Conservation (phyloP, 1,140 invertebrate genomes). For the Charaxes varanes region DNA sequence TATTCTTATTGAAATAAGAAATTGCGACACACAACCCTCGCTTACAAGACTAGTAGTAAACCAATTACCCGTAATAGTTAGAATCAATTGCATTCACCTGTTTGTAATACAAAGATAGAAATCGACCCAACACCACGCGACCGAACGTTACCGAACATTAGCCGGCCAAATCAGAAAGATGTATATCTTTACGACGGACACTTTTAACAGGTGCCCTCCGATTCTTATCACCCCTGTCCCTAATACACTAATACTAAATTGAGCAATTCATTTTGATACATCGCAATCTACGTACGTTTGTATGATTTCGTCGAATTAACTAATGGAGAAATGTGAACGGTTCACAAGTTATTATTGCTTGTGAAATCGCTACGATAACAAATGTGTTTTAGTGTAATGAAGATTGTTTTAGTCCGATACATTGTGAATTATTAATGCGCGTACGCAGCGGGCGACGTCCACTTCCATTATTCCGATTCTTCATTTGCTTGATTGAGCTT, state of each 20-base stretch:
- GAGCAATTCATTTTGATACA: constrained; percentile 49
- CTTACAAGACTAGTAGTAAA: constrained; percentile 31
- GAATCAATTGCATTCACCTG: constrained; percentile 38
- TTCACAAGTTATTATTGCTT: constrained; percentile 24
- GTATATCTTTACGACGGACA: constrained; percentile 28
- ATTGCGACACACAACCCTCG: constrained; percentile 48
- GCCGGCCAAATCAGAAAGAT: constrained; percentile 28
- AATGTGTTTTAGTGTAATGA: constrained; percentile 67
- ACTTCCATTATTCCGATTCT: constrained; percentile 70
- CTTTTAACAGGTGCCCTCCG: constrained; percentile 26
- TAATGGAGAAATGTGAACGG: constrained; percentile 26
- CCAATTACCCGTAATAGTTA: constrained; percentile 44
- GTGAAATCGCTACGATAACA: constrained; percentile 43
- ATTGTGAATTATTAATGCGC: constrained; percentile 70
- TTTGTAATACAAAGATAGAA: constrained; percentile 31
- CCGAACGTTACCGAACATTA: constrained; percentile 17
- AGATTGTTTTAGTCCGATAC: constrained; percentile 63
- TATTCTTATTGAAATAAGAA: constrained; percentile 63
- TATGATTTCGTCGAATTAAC: constrained; percentile 33
- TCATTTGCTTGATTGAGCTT: constrained; percentile 73
- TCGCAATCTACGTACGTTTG: constrained; percentile 31
- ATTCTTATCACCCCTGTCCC: constrained; percentile 29
- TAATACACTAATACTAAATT: constrained; percentile 46
- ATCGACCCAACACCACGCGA: constrained; percentile 18
- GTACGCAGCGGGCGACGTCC: constrained; percentile 57